Base-by-base conservation (phyloP, 2,797 vertebrate genomes). In the Lophotriccus pileatus region DNA sequence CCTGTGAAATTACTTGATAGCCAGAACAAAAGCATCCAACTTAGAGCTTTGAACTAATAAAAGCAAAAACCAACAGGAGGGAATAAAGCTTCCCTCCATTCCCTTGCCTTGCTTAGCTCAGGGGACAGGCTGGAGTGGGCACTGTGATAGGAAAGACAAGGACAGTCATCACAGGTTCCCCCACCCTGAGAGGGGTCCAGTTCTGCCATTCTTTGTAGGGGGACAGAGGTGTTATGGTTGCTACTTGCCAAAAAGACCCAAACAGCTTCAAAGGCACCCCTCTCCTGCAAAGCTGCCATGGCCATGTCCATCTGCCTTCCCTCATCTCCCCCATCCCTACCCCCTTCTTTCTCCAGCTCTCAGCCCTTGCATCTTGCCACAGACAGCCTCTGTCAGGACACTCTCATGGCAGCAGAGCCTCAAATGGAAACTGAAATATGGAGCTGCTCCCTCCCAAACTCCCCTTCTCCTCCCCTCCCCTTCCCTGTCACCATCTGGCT, bases 401-500 rank as follows among this genome's bases (percentile, higher is more conserved):
- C 44, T 44, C 59, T 43, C 16, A 3, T 41, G 68, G 76, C 17
- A 73, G 77, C 81, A 83, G 60, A 53, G 73, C 39, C 73, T 66
- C 86, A 60, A 22, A 79, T 27, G 52, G 58, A 52, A 93, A 77
- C 32, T 28, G 63, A 62, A 93, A 79, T 28, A 50, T 0, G 39
- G 66, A 89, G 87, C 75, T 12, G 13, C 75, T 84, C 62, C 78
- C 50, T 87, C 91, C 23, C 63, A 25, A 83, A 39, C 32, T 80
- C 76, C 52, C n/a, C 30, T 75, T 85, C 46, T 47, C 34, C 74
- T 64, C 68, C 56, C 74, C 53, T 82, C 59, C 81, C 59, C 28
- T 84, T 16, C 76, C 53, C 53, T 47, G 32, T 70, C 75, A 80
- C 95, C 93, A 93, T 88, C 90, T 94, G 89, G 30, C 68, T 63